A percentile compares a stretch with the other conserved stretches of the same genome.
Evolutionary conservation across 2,797 vertebrate species (phyloP).

Genomic region (Hypotaenidia philippensis): DNA sequence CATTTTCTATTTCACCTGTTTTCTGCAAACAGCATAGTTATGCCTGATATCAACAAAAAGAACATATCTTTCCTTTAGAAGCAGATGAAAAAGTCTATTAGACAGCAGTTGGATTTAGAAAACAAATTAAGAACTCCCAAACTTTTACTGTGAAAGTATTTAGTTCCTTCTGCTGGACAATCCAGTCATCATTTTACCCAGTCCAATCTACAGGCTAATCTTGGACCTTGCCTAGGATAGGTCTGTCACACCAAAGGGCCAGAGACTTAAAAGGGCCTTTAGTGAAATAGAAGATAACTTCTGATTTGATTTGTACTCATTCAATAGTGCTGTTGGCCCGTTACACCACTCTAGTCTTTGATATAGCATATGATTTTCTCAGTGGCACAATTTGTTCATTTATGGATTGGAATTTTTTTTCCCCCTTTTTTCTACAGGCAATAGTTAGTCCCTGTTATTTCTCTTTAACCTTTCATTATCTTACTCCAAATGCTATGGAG

Average conservation of each 20-base stretch:
- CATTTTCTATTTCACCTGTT: neutral
- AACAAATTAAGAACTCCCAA: neutral
- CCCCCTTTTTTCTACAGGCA: neutral
- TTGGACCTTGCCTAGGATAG: neutral
- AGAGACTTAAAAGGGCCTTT: neutral
- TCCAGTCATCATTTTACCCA: neutral
- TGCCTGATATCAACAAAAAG: neutral
- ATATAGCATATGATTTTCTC: neutral
- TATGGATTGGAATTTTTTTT: neutral
- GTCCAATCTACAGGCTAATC: neutral
- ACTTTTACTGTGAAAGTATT: neutral
- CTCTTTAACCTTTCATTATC: neutral
- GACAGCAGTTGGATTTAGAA: neutral
- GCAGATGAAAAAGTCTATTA: neutral
- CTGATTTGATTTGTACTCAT: neutral
- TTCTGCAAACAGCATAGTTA: neutral
- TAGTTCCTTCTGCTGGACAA: neutral
- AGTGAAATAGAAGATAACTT: neutral
- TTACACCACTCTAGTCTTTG: neutral
- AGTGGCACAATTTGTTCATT: neutral
- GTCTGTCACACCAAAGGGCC: neutral
- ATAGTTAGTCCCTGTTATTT: neutral
- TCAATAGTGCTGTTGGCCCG: neutral
- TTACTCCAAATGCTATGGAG: neutral
- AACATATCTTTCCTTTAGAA: neutral